A percentile compares a stretch with the other conserved stretches of the same genome.
Conservation (phyloP, 2,888 invertebrate species). For the Prionchulus punctatus region DNA sequence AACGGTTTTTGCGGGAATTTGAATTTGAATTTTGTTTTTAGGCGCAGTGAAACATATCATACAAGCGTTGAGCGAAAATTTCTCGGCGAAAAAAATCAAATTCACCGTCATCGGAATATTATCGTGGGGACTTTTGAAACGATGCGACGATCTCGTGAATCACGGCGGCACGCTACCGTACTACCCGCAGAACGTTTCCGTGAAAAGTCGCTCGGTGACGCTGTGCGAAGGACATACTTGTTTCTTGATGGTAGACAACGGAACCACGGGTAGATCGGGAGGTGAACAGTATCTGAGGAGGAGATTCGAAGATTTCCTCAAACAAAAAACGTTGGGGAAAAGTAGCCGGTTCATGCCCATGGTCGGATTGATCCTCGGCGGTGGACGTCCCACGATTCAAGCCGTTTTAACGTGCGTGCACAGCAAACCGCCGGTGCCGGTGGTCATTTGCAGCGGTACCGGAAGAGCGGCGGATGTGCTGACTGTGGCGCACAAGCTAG, state of each 20-base stretch:
- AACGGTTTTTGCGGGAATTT: neutral
- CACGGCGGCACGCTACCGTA: slow-evolving; percentile 19
- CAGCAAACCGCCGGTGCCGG: slow-evolving; percentile 87
- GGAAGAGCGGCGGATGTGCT: slow-evolving; percentile 87
- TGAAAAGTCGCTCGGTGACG: slow-evolving; percentile 57
- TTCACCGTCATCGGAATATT: slow-evolving; percentile 79
- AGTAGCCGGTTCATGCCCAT: slow-evolving; percentile 59
- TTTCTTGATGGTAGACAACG: slow-evolving; percentile 95
- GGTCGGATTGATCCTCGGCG: slow-evolving; percentile 90
- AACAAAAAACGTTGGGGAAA: neutral
- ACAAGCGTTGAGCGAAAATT: slow-evolving; percentile 57
- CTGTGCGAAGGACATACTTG: slow-evolving; percentile 93
- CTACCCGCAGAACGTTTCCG: slow-evolving; percentile 24
- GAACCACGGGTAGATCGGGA: slow-evolving; percentile 61
- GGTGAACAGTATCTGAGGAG: slow-evolving; percentile 72
- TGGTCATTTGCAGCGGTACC: slow-evolving; percentile 92
- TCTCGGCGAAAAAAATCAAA: slow-evolving; percentile 25
- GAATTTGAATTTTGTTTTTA: neutral
- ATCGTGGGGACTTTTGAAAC: slow-evolving; percentile 95
- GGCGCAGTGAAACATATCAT: slow-evolving; percentile 93
- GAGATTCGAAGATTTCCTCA: slow-evolving; percentile 29
- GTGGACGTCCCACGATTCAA: slow-evolving; percentile 87
- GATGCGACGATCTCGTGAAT: slow-evolving; percentile 58
- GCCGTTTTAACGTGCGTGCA: slow-evolving; percentile 92
- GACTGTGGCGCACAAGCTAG: slow-evolving; percentile 81